Base-by-base conservation (phyloP, 2,113 vertebrate species). In the Zingel zingel region DNA sequence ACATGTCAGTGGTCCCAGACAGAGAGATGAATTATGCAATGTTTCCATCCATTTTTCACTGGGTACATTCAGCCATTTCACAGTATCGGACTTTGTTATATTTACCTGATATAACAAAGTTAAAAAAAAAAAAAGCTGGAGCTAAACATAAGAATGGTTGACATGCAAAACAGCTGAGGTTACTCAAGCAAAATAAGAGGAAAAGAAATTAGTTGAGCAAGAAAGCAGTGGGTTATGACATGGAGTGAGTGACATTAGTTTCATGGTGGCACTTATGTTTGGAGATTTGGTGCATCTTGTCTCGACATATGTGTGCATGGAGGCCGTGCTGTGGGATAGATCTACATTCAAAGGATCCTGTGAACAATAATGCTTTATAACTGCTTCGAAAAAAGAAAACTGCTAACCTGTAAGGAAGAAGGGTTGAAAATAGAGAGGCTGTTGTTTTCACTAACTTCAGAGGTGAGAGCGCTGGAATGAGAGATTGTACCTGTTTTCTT, bases 401-500 rank as follows among this genome's bases (percentile, higher is more conserved):
- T 48, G 65, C 16, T 68, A 27, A 50, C 56, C 74, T 73, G 67
- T 43, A 18, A 65, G 25, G 30, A 68, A 72, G 50, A 75, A 43
- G 15, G 19, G 58, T 7, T 53, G 14, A 30, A 69, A 39, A 63
- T 5, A 47, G 4, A 9, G 13, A 70, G 12, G 50, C 50, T 53
- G 11, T 7, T 54, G 27, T 61, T 59, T 21, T 27, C 23, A 13
- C 43, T 21, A 18, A 23, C 14, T 48, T 30, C 3, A 59, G 53
- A 61, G 25, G 25, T 45, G 30, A 39, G 48, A 51, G 61, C 19
- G 50, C 8, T 56, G 45, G 53, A 57, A 47, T 58, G 19, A 36
- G 45, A 25, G 65, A 2, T 51, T 83, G 18, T 98, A 99, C 98
- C 98, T 98, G 98, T 96, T 95, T 99, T 99, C 93, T 99, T 99